Evolutionary conservation across 1,140 invertebrate genomes (phyloP).

Genomic region (Antheraea pernyi): DNA sequence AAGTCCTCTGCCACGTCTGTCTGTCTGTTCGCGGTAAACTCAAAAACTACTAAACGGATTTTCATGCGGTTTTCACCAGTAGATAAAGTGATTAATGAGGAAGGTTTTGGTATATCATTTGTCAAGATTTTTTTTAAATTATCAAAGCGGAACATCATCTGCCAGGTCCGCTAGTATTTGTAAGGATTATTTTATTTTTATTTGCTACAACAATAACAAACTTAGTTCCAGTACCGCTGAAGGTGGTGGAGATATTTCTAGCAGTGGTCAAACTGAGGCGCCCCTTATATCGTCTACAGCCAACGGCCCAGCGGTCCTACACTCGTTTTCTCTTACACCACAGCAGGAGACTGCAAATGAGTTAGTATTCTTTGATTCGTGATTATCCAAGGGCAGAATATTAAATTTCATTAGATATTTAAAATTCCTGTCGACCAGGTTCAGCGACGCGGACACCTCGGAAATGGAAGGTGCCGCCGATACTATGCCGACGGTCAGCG

Average conservation of each 20-base stretch:
- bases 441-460: slow-evolving; percentile 67
- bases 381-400: slow-evolving; percentile 12
- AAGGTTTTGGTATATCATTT: too few relatives aligned
- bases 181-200: too few relatives aligned
- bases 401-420: slow-evolving; percentile 30
- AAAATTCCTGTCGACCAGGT: slow-evolving; percentile 39
- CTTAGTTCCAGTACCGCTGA: slow-evolving; percentile 69
- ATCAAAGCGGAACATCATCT: too few relatives aligned
- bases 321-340: slow-evolving; percentile 62
- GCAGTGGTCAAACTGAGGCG: slow-evolving; percentile 63
- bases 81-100: too few relatives aligned
- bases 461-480: slow-evolving; percentile 69
- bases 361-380: slow-evolving; percentile 38
- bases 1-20: too few relatives aligned
- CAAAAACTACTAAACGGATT: too few relatives aligned
- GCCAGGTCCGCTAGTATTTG: too few relatives aligned
- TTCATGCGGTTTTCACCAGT: too few relatives aligned
- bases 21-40: too few relatives aligned
- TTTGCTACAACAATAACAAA: background rate
- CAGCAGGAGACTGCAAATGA: slow-evolving; percentile 60
- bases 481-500: slow-evolving; percentile 66
- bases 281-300: slow-evolving; percentile 68
- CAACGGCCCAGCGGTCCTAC: slow-evolving; percentile 58
- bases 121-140: too few relatives aligned
- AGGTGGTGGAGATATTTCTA: slow-evolving; percentile 64